Evolutionary conservation across 2,113 vertebrate genomes (phyloP), one percentile per base, ranked within the genome.

Genomic region (Muntiacus reevesi): DNA sequence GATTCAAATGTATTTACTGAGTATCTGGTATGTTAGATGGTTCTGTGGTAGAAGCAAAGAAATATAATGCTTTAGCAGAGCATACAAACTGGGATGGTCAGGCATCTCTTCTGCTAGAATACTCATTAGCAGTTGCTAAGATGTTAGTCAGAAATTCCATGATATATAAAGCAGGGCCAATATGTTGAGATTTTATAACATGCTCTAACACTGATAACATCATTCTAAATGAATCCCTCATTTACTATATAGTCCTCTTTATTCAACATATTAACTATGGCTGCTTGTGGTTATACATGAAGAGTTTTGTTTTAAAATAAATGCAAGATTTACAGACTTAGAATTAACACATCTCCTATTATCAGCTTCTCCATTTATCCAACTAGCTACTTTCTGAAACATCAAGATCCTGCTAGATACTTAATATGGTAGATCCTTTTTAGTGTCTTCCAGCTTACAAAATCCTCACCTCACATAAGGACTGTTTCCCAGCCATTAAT

Each of bases 121-220:
- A 98, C 50, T 96, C 97, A 98, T 97, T 13, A 96, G 95, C 7
- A 91, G 81, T 47, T 97, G 67, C 96, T 83, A 87, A 97, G 55
- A 84, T 95, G 97, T 91, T 96, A 93, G 74, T 98, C 96, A 96
- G 71, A 97, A 92, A 30, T 50, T 96, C 97, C 14, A 71, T 96
- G 97, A 95, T 91, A 45, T 93, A 71, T 96, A 94, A 97, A 98
- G 96, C 87, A 97, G 25, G 28, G 7, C 71, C 95, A 89, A 74
- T 16, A 85, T 85, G 55, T 67, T 74, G 86, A 98, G 92, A 98
- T 98, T 98, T 98, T 59, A 97, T 90, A 98, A 96, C 84, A 60
- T 92, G 52, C 33, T 85, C 71, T 8, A n/a, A 97, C 88, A 95
- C 96, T 30, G 96, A 87, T 91, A 98, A 85, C 92, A 97, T 91